Conservation (phyloP, 2,113 vertebrate species). For the Hemiprocne comata region DNA sequence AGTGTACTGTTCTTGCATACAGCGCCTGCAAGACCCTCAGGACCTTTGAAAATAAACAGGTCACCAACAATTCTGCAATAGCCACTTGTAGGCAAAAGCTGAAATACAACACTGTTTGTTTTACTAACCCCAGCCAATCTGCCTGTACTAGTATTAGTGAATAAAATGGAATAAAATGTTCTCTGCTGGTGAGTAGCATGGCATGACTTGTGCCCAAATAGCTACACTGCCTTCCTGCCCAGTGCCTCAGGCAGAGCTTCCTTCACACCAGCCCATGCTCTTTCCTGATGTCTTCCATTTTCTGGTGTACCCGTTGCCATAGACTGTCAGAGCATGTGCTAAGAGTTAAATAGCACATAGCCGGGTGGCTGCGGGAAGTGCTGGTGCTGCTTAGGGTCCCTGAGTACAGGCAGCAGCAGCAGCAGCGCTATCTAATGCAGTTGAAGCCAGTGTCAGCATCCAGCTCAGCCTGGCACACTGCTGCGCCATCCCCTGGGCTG, state of each 20-base stretch:
- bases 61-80: neutral
- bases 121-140: neutral
- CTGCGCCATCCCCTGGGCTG: neutral
- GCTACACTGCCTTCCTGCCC: fast-evolving
- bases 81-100: neutral
- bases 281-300: neutral
- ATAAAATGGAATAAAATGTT: neutral
- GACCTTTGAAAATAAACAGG: neutral
- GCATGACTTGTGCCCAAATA: neutral
- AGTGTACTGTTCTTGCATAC: neutral
- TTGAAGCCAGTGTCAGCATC: neutral
- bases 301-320: fast-evolving
- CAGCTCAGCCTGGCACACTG: neutral
- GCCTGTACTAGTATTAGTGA: neutral
- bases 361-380: neutral
- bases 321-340: neutral
- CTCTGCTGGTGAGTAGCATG: fast-evolving
- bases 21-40: neutral
- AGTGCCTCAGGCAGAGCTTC: fast-evolving
- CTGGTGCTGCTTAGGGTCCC: neutral
- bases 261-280: neutral
- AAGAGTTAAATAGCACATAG: neutral
- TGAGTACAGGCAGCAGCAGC: fast-evolving
- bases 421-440: neutral
- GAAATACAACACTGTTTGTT: neutral